Evolutionary conservation across 2,888 invertebrate species (phyloP).

Genomic region (Furcula furcula): DNA sequence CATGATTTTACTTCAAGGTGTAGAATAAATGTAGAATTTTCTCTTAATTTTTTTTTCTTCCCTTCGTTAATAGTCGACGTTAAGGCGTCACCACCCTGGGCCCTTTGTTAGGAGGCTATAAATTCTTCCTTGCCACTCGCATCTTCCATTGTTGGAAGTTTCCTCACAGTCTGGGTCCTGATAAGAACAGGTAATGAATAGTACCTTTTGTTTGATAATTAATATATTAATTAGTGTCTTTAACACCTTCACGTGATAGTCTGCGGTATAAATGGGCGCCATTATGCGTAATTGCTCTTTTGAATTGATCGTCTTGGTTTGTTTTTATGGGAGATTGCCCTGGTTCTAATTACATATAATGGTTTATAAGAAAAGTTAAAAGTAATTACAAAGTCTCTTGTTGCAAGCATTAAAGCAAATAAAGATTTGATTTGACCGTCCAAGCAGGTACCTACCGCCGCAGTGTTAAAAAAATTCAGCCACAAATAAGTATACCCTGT

Average conservation of each 20-base stretch:
- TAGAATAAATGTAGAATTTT: too few relatives aligned
- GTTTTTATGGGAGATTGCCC: too few relatives aligned
- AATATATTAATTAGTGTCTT: conserved; percentile 68
- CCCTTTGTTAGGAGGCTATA: conserved; percentile 53
- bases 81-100: conserved; percentile 7
- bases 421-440: too few relatives aligned
- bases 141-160: conserved; percentile 43
- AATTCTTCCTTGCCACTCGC: conserved; percentile 51
- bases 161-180: conserved; percentile 45
- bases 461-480: too few relatives aligned
- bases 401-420: too few relatives aligned
- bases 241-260: conserved; percentile 38
- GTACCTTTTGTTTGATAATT: conserved; percentile 67
- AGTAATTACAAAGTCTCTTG: too few relatives aligned
- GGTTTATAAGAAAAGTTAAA: too few relatives aligned
- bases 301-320: conserved; percentile 26
- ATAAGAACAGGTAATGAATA: conserved; percentile 61
- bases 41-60: neutral
- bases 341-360: too few relatives aligned
- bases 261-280: conserved; percentile 26
- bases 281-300: conserved; percentile 27
- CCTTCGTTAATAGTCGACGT: neutral
- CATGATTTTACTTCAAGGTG: too few relatives aligned
- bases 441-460: too few relatives aligned
- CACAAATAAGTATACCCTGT: too few relatives aligned